Base-by-base conservation (phyloP, 2,888 invertebrate species). In the Digitonthophagus gazella region DNA sequence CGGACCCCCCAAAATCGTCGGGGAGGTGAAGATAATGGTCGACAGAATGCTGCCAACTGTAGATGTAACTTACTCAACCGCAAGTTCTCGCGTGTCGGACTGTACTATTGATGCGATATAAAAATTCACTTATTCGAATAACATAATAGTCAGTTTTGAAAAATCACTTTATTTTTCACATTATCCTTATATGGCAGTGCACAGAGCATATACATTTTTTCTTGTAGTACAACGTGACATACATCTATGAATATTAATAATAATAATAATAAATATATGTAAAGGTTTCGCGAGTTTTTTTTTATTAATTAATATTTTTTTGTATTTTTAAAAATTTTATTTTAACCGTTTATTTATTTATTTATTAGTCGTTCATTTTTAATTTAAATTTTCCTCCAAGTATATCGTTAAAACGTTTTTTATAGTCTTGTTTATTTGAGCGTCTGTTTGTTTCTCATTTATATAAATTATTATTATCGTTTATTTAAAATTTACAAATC, bases 381-480 rank as follows among this genome's bases (percentile, higher is more conserved):
- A 61, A 44, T 44, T 44, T 44, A 44, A 44, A 44, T 44, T n/a
- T 44, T 44, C 28, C 28, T 44, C 28, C 28, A 5, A 44, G 28
- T 44, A 44, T 11, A 44, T 44, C 28, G 3, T 44, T 44, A 44
- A 44, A 44, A 44, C 28, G 28, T 44, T 44, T 44, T 72, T 73
- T 74, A 73, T 74, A 74, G 74, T 75, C 75, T 75, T 75, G 69
- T 72, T 72, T 74, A 73, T 73, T 75, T 75, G 74, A 75, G 73
- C 73, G 71, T 72, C 71, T 67, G 69, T 68, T 67, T 69, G n/a
- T 72, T 57, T 69, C 67, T 65, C 20, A 56, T 69, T 61, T 71
- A 65, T 58, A 67, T 71, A 71, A 63, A 58, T 64, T 69, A 71
- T 68, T 54, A 67, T 58, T 67, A 65, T 65, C 11, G 65, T 69